These are phyloP conservation scores for Astyanax mexicanus DNA, from an alignment of 2,797 vertebrate genomes.

Conservation along the genomic window DNA sequence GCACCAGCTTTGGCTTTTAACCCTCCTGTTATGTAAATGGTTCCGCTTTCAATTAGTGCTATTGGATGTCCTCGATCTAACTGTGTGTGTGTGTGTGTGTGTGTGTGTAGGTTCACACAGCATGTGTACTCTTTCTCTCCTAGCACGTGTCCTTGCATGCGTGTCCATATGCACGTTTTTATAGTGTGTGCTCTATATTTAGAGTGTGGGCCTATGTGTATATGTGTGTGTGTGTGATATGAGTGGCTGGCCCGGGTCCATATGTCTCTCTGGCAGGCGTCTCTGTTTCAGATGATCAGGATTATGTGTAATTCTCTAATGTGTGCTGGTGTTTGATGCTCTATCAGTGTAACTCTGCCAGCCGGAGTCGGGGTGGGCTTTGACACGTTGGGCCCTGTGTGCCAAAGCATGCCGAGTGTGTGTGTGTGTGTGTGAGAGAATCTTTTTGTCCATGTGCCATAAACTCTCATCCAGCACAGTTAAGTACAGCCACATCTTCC, in stretches of 20 bases:
- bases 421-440: neutral
- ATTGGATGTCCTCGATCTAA: conserved; percentile 61
- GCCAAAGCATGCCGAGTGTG: conserved; percentile 2
- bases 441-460: neutral
- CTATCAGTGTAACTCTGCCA: neutral
- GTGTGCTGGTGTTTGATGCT: conserved; percentile 53
- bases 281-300: conserved; percentile 69
- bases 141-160: conserved; percentile 45
- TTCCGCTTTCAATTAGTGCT: conserved; percentile 69
- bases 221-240: conserved; percentile 49
- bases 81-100: conserved; percentile 18
- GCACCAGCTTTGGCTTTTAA: conserved; percentile 32
- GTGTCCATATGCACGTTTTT: conserved; percentile 38
- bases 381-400: conserved; percentile 46
- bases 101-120: conserved; percentile 50
- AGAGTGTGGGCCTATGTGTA: conserved; percentile 17
- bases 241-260: conserved; percentile 61
- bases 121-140: conserved; percentile 22
- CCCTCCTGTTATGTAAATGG: conserved; percentile 71
- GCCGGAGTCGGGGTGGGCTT: neutral
- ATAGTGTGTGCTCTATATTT: conserved; percentile 53
- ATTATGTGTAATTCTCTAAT: conserved; percentile 71
- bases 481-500: neutral
- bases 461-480: neutral
- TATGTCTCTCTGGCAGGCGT: conserved; percentile 70